These are phyloP conservation scores for Xiphorhynchus elegans DNA, from an alignment of 2,113 vertebrate genomes.

Conservation along the genomic window DNA sequence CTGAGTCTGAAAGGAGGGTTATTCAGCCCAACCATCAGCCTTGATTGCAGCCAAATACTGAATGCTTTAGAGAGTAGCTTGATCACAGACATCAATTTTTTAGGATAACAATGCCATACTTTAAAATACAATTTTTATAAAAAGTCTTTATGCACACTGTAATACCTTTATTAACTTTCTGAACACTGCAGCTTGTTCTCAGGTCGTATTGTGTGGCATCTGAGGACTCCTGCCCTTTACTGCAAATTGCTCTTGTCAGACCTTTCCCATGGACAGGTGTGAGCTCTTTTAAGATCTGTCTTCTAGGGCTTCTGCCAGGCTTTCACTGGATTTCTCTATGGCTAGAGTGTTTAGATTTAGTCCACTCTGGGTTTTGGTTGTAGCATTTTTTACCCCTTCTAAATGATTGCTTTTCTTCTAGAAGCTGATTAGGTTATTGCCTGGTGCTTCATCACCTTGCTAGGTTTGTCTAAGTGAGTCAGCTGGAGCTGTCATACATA, in stretches of 20 bases:
- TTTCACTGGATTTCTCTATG: not conserved
- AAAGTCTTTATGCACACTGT: not conserved
- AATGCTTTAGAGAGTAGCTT: not conserved
- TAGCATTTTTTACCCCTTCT: not conserved
- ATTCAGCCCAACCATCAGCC: not conserved
- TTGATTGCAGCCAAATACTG: not conserved
- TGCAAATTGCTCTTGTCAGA: not conserved
- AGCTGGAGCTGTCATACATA: rapidly evolving
- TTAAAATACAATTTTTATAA: not conserved
- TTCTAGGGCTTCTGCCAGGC: not conserved
- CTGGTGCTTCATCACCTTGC: not conserved
- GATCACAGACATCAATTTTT: not conserved
- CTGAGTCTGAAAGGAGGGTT: not conserved
- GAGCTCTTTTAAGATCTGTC: constrained; percentile 7
- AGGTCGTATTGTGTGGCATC: not conserved
- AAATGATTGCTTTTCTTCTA: not conserved
- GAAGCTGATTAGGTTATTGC: not conserved
- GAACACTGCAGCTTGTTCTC: not conserved
- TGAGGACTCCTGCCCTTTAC: constrained; percentile 10
- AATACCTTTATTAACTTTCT: not conserved
- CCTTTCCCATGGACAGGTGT: not conserved
- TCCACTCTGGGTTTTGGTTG: not conserved
- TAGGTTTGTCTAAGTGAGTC: not conserved
- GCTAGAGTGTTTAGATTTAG: not conserved
- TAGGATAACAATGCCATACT: not conserved